Evolutionary conservation across 2,797 vertebrate species (phyloP).

Genomic region (Pterois miles): DNA sequence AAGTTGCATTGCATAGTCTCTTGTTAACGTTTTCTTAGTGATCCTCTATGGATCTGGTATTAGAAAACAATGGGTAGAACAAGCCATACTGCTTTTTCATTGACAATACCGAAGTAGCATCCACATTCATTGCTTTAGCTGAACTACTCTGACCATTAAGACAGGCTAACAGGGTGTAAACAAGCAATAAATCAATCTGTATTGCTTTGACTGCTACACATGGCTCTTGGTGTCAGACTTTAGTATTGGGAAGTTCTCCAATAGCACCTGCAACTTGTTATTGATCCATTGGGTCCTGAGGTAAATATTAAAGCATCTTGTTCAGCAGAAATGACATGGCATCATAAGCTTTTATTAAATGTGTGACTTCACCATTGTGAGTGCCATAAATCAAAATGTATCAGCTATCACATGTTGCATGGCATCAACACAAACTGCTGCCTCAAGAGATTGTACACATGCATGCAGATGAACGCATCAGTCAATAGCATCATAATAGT

Average conservation of each 20-base stretch:
- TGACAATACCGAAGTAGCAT: not conserved
- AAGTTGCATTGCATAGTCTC: not conserved
- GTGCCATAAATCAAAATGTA: not conserved
- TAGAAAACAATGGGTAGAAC: conserved; percentile 16
- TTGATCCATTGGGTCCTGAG: conserved; percentile 17
- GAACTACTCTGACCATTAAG: conserved; percentile 36
- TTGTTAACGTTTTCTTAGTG: conserved; percentile 8
- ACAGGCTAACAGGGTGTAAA: conserved; percentile 47
- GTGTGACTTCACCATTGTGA: not conserved
- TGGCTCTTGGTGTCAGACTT: conserved; percentile 19
- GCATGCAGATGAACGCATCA: conserved; percentile 75
- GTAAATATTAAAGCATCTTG: conserved; percentile 32
- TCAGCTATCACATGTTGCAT: conserved; percentile 50
- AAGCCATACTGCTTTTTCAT: conserved; percentile 20
- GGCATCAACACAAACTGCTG: conserved; percentile 35
- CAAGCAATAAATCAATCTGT: conserved; percentile 57
- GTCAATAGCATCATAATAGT: conserved; percentile 74
- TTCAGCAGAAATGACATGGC: not conserved
- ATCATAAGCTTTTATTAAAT: not conserved
- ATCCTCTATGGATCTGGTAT: conserved; percentile 15
- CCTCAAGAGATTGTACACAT: conserved; percentile 38
- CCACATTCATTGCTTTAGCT: not conserved
- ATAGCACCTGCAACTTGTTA: conserved; percentile 36
- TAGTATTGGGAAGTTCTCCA: conserved; percentile 39
- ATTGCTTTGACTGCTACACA: conserved; percentile 43